Percentiles rank a stretch among this genome's conserved stretches.
Evolutionary conservation across 2,113 vertebrate species (phyloP).

Genomic region (Lota lota): DNA sequence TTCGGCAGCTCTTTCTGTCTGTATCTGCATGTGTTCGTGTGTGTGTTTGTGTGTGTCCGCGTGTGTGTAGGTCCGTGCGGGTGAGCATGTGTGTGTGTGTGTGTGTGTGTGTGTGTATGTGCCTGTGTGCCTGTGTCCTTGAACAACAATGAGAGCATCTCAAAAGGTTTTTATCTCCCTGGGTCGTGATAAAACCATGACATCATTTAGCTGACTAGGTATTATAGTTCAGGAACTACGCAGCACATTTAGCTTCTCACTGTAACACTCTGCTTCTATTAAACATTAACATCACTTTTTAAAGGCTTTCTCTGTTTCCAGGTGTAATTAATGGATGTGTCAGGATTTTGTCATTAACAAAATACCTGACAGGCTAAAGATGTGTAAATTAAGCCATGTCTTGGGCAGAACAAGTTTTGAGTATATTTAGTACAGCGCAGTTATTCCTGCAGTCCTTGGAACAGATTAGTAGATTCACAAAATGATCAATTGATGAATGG

Average conservation of each 20-base stretch:
- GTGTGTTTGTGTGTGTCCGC: conserved; percentile 1
- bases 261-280: conserved; percentile 33
- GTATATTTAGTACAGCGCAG: too few species aligned
- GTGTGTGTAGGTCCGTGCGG: too few species aligned
- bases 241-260: conserved; percentile 30
- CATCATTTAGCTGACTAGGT: conserved; percentile 25
- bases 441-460: too few species aligned
- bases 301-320: background rate
- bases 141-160: too few species aligned
- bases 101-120: background rate
- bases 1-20: conserved; percentile 13
- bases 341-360: too few species aligned
- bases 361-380: too few species aligned
- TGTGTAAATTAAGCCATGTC: too few species aligned
- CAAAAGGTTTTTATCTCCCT: conserved; percentile 18
- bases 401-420: too few species aligned
- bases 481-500: too few species aligned
- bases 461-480: too few species aligned
- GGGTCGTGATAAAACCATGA: conserved; percentile 24
- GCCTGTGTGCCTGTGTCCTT: conserved; percentile 3
- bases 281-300: conserved; percentile 18
- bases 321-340: too few species aligned
- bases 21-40: conserved; percentile 4
- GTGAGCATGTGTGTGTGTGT: background rate
- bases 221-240: conserved; percentile 20